These are phyloP conservation scores for Orius insidiosus DNA, from an alignment of 1,140 invertebrate species.

Conservation along the genomic window DNA sequence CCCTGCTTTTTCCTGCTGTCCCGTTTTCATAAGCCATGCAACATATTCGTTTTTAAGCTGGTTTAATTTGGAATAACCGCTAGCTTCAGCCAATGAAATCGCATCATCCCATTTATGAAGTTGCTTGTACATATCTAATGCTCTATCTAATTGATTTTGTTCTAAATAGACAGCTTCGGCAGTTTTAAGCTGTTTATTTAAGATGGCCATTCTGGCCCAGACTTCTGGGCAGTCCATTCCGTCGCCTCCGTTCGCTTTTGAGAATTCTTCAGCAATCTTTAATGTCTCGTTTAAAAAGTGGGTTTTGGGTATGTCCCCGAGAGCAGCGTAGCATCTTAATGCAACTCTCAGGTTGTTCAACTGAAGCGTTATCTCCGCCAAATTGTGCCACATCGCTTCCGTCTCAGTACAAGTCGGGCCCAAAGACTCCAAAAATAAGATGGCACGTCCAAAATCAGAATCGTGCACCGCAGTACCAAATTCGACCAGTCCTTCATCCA, in stretches of 20 bases:
- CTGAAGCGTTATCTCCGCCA: conserved; percentile 65
- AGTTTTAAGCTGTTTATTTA: conserved; percentile 71
- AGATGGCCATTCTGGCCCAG: conserved; percentile 70
- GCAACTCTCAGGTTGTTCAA: conserved; percentile 47
- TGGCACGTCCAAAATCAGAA: conserved; percentile 75
- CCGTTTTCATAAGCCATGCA: conserved; percentile 57
- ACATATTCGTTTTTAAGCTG: conserved; percentile 59
- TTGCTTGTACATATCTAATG: conserved; percentile 78
- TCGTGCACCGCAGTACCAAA: conserved; percentile 93
- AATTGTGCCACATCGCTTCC: conserved; percentile 87
- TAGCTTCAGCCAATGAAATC: conserved; percentile 51
- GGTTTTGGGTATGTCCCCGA: conserved; percentile 79
- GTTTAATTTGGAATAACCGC: conserved; percentile 52
- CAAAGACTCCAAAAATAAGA: conserved; percentile 75
- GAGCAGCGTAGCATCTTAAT: conserved; percentile 69
- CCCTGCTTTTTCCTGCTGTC: conserved; percentile 69
- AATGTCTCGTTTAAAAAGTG: conserved; percentile 65
- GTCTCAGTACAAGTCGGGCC: conserved; percentile 43
- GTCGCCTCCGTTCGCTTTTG: conserved; percentile 32
- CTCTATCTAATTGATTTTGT: conserved; percentile 60
- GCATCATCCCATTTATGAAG: conserved; percentile 82
- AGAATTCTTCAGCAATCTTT: conserved; percentile 39
- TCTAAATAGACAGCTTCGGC: conserved; percentile 67
- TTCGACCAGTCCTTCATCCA: conserved; percentile 81
- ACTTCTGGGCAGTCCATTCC: conserved; percentile 53